phyloP scores from a whole-genome alignment of 2,113 vertebrate species.

The Sorex fumeus region DNA sequence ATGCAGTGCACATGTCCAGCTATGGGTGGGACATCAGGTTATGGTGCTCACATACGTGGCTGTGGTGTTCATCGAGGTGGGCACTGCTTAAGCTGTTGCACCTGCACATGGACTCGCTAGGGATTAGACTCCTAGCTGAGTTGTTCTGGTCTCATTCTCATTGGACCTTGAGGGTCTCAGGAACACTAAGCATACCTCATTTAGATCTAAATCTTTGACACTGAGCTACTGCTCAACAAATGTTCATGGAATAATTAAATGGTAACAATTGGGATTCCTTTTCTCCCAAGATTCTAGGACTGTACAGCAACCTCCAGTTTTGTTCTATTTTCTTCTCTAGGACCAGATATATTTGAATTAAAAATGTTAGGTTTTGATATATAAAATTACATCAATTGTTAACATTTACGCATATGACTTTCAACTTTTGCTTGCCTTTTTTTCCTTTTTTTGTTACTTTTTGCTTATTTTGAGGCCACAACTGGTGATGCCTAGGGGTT shows the following conservation, averaged over 20 bases:
- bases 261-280: background rate
- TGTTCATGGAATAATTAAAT: slow-evolving; percentile 9
- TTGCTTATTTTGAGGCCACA: too few relatives aligned
- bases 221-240: slow-evolving; percentile 1
- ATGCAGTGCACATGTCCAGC: too few relatives aligned
- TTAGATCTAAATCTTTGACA: background rate
- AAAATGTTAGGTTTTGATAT: background rate
- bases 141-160: too few relatives aligned
- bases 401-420: slow-evolving; percentile 7
- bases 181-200: background rate
- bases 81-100: too few relatives aligned
- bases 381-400: slow-evolving; percentile 15
- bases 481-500: too few relatives aligned
- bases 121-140: too few relatives aligned
- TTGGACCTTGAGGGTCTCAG: slow-evolving; percentile 5
- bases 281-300: background rate
- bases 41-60: too few relatives aligned
- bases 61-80: too few relatives aligned
- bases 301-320: background rate
- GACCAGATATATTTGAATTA: background rate
- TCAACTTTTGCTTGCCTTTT: background rate
- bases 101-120: too few relatives aligned
- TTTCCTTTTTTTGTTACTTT: too few relatives aligned
- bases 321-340: background rate
- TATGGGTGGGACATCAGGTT: too few relatives aligned